These are phyloP conservation scores for Sympetrum striolatum DNA, from an alignment of 2,888 invertebrate genomes.

Conservation along the genomic window DNA sequence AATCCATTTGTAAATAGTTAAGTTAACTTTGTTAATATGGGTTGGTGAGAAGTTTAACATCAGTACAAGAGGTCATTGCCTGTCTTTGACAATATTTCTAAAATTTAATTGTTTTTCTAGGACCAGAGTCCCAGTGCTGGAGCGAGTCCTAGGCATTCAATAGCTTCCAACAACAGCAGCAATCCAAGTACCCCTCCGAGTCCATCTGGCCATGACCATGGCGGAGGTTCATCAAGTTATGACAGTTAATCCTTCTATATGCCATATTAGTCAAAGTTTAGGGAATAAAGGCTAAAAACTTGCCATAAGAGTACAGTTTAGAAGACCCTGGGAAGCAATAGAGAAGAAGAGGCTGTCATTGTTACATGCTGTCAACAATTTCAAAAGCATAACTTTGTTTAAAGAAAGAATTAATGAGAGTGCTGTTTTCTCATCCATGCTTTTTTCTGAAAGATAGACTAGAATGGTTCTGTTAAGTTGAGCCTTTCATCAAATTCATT, in stretches of 20 bases:
- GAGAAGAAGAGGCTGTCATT: conserved; percentile 25
- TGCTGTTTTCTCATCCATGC: conserved; percentile 1
- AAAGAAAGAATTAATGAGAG: not conserved
- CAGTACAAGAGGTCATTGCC: no score
- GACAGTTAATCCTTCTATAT: conserved; percentile 63
- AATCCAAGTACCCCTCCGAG: conserved; percentile 76
- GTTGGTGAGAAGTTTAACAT: no score
- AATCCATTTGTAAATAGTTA: no score
- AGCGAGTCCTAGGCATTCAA: conserved; percentile 71
- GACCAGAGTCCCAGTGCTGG: conserved; percentile 36
- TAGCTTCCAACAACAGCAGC: conserved; percentile 77
- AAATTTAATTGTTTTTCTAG: not conserved
- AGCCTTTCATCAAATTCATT: not conserved
- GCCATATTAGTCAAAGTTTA: conserved; percentile 10
- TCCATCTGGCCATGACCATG: conserved; percentile 65
- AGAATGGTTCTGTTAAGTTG: not conserved
- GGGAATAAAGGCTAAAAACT: conserved; percentile 5
- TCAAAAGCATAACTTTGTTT: conserved; percentile 6
- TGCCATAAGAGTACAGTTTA: conserved; percentile 33
- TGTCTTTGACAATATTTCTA: not conserved
- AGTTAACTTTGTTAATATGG: no score
- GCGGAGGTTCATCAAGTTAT: conserved; percentile 70
- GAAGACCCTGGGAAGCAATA: not conserved
- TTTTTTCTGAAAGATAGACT: not conserved
- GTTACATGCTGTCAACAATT: not conserved